phyloP scores from a whole-genome alignment of 2,113 vertebrate genomes.

The Phalacrocorax brasilianus region DNA sequence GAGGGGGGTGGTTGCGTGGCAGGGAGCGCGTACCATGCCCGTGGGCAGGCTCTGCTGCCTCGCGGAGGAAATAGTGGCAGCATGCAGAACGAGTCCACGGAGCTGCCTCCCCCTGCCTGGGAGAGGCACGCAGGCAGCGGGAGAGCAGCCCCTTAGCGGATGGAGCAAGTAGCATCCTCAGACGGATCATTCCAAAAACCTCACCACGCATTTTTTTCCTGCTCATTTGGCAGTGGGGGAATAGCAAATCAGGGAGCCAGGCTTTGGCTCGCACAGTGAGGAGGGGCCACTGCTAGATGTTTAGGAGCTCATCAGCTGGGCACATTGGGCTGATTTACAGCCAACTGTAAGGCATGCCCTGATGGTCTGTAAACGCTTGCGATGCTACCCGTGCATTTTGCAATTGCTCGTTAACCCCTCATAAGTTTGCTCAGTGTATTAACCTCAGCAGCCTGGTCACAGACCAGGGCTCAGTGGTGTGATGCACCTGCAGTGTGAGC shows the following conservation, averaged over 20 bases:
- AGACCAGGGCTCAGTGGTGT: accelerated
- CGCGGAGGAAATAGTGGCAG: neutral
- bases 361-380: neutral
- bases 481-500: accelerated
- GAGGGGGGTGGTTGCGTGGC: neutral
- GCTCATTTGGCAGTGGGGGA: neutral
- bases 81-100: accelerated
- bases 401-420: neutral
- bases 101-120: neutral
- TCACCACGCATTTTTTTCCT: neutral
- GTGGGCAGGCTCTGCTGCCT: neutral
- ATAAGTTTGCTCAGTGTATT: neutral
- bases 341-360: neutral
- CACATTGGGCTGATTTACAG: neutral
- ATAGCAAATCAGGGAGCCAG: accelerated
- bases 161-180: neutral
- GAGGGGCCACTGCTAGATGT: neutral
- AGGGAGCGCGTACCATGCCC: neutral
- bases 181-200: neutral
- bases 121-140: neutral
- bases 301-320: neutral
- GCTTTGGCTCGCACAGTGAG: neutral
- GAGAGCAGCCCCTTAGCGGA: neutral
- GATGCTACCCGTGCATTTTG: accelerated
- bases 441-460: neutral